These are phyloP conservation scores for Champsocephalus gunnari DNA, from an alignment of 2,797 vertebrate species.

Conservation along the genomic window DNA sequence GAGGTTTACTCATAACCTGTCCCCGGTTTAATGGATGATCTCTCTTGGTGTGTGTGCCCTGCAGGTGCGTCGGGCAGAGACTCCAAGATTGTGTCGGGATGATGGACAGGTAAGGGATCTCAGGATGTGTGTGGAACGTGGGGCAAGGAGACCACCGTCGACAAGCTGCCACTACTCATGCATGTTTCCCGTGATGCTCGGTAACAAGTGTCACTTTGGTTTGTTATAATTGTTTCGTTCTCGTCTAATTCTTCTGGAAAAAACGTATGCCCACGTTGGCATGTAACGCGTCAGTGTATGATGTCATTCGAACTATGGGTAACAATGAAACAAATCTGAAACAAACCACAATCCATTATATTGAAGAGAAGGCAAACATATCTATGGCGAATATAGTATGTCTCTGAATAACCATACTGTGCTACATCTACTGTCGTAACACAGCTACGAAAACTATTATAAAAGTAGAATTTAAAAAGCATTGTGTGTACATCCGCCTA, in stretches of 20 bases:
- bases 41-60: slow-evolving; percentile 57
- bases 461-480: not conserved
- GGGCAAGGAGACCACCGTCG: slow-evolving; percentile 28
- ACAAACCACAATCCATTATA: no score
- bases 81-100: slow-evolving; percentile 97
- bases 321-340: no score
- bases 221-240: slow-evolving; percentile 5
- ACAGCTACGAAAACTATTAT: no score
- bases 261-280: slow-evolving; percentile 5
- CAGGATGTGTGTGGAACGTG: slow-evolving; percentile 22
- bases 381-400: not conserved
- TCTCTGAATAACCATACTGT: not conserved
- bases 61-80: slow-evolving; percentile 93
- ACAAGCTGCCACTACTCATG: slow-evolving; percentile 36
- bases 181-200: slow-evolving; percentile 30
- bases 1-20: slow-evolving; percentile 71
- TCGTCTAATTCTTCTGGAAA: not conserved
- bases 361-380: no score
- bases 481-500: not conserved
- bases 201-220: slow-evolving; percentile 31
- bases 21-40: slow-evolving; percentile 64
- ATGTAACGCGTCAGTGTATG: not conserved
- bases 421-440: not conserved
- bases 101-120: slow-evolving; percentile 93
- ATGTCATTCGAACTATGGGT: not conserved